Evolutionary conservation across 2,888 invertebrate species (phyloP), one percentile per base, ranked within the genome.

Genomic region (Leptura quadrifasciata): DNA sequence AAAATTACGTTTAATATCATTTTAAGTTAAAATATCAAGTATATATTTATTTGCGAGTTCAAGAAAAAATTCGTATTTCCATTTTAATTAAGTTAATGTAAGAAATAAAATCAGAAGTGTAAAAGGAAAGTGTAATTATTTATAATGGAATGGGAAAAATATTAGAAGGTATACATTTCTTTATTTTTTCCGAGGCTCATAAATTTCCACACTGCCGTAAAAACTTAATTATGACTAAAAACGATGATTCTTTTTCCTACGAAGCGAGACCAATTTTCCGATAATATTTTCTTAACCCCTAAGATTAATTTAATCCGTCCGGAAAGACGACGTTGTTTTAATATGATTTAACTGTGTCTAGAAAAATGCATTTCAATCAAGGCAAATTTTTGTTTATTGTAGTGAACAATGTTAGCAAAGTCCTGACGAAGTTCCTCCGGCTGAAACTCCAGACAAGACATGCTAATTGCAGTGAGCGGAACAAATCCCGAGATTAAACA

Each of bases 211-310:
- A 35, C 35, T 52, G 65, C 65, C 54, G 24, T 52, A 69, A 80
- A 80, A 80, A 80, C 76, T 78, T 77, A 79, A 80, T 80, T 80
- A 80, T 79, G 78, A 80, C 73, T 78, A 71, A 79, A 79, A 80
- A 79, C 68, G 75, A 77, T 76, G 79, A 79, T 74, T 79, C 72
- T 72, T 79, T 77, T 80, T 78, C 73, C 76, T 75, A 76, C 68
- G 75, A 74, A 78, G 76, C 78, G 80, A 75, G 73, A 78, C 79
- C 79, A 78, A 80, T 78, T 80, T 80, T 76, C 75, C 80, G 77
- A 80, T 78, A 78, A 80, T 77, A 79, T 79, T 80, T 77, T 80
- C 79, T 79, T 79, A 80, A 76, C 78, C 76, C 75, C 76, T 15
- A 70, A 78, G 80, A 80, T 80, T 80, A 80, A 80, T 80, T 80